Evolutionary conservation across 2,888 invertebrate genomes (phyloP), one percentile per base, ranked within the genome.

Genomic region (Lobophora halterata): DNA sequence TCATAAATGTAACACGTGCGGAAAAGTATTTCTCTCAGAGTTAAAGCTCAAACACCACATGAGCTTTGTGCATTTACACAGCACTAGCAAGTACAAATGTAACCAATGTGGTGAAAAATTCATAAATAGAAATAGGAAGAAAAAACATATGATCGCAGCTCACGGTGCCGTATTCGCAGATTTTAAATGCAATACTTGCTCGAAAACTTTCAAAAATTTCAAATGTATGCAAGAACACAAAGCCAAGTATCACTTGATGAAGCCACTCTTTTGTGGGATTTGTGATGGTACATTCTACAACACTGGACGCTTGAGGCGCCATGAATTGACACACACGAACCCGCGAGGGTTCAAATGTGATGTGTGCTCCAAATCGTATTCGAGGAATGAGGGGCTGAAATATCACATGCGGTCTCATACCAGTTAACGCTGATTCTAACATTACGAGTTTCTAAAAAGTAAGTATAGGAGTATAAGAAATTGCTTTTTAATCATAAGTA

Each of bases 281-380:
- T 82, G 82, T 28, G 66, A 71, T 1, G 71, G 69, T 48, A 62
- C 55, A 5, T 82, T 79, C 26, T 75, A 65, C 7, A 24, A 24
- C 4, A 2, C 9, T 3, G 28, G 28, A 4, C 6, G 27, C 2
- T 9, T 42, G 6, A 36, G 23, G n/a, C 23, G 23, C 0, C 39
- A 48, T 28, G 18, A 20, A 18, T 5, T 32, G 20, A 24, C 14
- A 17, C 50, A 51, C 7, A 21, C 45, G 4, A 43, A 43, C 1
- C 5, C 30, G 5, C 14, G 28, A 4, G 18, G 19, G 9, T 51
- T 37, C 9, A 31, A 36, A 10, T 51, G 50, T 21, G 40, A 30
- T 0, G 16, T 43, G 0, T 51, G 50, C 24, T 8, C 32, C 0
- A 32, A 37, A 13, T 17, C 33, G 1, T 51, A 30, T 25, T 26